Conservation (phyloP, 2,113 vertebrate genomes). For the Tachuris rubrigastra region DNA sequence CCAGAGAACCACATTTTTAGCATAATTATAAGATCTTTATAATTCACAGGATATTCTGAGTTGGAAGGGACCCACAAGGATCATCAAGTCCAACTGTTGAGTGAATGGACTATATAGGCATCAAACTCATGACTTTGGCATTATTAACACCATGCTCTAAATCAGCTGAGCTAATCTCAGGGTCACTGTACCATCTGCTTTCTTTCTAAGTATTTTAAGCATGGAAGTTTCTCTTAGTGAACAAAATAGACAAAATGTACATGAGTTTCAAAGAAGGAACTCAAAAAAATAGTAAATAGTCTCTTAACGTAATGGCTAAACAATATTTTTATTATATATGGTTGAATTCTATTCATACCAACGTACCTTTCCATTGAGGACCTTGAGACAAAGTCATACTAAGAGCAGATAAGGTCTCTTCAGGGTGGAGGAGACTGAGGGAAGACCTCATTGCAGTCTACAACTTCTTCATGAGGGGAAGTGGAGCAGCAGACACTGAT, state of each 20-base stretch:
- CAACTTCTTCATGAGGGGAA: too few relatives aligned
- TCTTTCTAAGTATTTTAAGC: background rate
- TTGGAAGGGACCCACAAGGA: background rate
- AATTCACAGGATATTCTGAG: background rate
- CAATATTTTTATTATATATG: background rate
- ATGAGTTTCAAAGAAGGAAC: background rate
- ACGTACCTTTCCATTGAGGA: background rate
- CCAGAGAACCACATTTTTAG: background rate
- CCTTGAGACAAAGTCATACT: accelerated
- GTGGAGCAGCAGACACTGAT: background rate
- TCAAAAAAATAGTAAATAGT: background rate
- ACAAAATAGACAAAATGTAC: background rate
- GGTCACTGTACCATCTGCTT: background rate
- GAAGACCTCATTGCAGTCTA: background rate
- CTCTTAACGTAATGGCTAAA: background rate
- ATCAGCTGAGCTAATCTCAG: background rate
- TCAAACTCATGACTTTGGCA: background rate
- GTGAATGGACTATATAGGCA: background rate
- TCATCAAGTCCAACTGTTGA: background rate
- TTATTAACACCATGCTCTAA: background rate
- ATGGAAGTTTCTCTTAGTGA: background rate
- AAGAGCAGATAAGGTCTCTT: background rate
- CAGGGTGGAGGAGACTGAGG: background rate
- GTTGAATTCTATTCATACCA: background rate
- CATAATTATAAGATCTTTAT: background rate